Percentiles rank a stretch among this genome's conserved stretches.
These are phyloP conservation scores for Bothrops jararaca DNA, from an alignment of 2,113 vertebrate species.

Conservation along the genomic window DNA sequence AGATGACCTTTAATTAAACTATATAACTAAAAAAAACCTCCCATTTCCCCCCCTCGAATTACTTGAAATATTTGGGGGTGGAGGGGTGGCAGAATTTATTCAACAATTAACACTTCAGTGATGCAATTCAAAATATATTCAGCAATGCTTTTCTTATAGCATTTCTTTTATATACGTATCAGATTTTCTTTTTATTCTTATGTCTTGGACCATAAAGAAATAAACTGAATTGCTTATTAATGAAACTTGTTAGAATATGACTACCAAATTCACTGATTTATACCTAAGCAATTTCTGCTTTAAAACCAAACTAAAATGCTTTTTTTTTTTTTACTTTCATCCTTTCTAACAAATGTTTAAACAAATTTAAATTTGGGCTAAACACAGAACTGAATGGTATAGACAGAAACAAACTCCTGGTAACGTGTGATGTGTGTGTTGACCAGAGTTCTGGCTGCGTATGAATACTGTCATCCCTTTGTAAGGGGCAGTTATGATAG, in stretches of 20 bases:
- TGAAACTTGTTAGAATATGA: too few relatives aligned
- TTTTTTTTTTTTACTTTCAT: neutral
- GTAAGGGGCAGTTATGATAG: too few relatives aligned
- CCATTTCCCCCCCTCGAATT: neutral
- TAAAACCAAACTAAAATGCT: neutral
- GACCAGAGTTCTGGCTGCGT: too few relatives aligned
- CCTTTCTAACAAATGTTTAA: neutral
- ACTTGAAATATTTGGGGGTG: neutral
- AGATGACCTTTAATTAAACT: neutral
- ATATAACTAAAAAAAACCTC: neutral
- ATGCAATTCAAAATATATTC: neutral
- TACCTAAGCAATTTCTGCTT: too few relatives aligned
- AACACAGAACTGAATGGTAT: neutral
- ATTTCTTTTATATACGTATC: neutral
- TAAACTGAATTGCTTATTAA: too few relatives aligned
- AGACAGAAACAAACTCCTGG: neutral
- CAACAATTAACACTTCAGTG: neutral
- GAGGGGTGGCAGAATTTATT: neutral
- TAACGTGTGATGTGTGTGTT: too few relatives aligned
- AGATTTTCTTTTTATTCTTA: too few relatives aligned
- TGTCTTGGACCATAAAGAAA: too few relatives aligned
- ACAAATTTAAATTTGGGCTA: neutral
- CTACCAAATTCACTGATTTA: too few relatives aligned
- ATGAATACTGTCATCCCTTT: too few relatives aligned
- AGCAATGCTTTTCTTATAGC: neutral